Base-by-base conservation (phyloP, 2,888 invertebrate genomes). In the Scrobipalpa atriplicella region DNA sequence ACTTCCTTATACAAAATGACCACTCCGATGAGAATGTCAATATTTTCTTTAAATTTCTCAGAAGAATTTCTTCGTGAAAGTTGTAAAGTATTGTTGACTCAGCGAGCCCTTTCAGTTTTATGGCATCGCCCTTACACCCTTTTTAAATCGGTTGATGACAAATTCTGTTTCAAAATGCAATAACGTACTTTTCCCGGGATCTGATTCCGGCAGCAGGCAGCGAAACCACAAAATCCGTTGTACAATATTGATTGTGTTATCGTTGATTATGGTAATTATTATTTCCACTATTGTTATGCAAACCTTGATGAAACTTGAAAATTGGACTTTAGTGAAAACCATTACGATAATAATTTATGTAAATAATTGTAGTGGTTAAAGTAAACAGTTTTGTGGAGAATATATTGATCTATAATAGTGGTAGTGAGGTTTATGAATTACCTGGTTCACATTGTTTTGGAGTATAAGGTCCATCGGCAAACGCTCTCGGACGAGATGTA, bases 401-500 rank as follows among this genome's bases (percentile, higher is more conserved):
- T 29, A 29, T 3, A 29, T 29, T 29, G 29, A 3, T 29, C 5
- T 29, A 5, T 5, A 29, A 29, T 29, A 29, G 5, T 3, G 29
- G 2, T 29, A 29, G 29, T 29, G 29, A 29, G 29, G 29, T 29
- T 29, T 29, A 3, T 29, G 5, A 29, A 29, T 29, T 88, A 96
- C 96, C 94, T 95, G 94, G 78, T 94, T 95, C 78, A 94, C 93
- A 78, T 95, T 96, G 79, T 95, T 95, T 73, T 95, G 94, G 67
- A 95, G 94, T 68, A 97, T 97, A 70, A 94, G 94, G 67, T 97
- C 96, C 74, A 96, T 93, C 13, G 96, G 96, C 61, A 98, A 89
- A 68, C 95, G 93, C 75, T 96, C 96, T 70, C 95, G 94, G 18
- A 98, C 96, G 72, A 97, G 93, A 86, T 98, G 98, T 80, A 98